Conservation (phyloP, 2,888 invertebrate species). For the Netelia inedita region DNA sequence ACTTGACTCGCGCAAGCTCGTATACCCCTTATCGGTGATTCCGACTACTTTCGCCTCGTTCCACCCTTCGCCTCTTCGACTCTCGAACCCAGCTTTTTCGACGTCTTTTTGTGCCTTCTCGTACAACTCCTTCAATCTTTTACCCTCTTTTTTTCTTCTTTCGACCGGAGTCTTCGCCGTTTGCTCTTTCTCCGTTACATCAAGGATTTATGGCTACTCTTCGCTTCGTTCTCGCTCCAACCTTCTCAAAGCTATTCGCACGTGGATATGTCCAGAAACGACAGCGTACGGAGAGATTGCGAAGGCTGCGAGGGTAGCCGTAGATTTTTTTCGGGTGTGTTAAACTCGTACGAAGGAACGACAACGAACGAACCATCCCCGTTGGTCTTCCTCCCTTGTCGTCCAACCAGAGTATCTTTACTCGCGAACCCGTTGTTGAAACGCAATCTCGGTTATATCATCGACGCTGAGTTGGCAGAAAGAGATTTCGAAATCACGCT, state of each 20-base stretch:
- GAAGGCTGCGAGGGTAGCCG: conserved; percentile 3
- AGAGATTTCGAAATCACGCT: conserved; percentile 23
- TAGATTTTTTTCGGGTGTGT: conserved; percentile 14
- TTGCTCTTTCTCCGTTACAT: conserved; percentile 33
- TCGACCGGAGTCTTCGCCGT: conserved; percentile 18
- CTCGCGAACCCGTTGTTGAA: neutral
- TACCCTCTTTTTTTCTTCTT: conserved; percentile 37
- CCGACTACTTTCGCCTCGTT: conserved; percentile 10
- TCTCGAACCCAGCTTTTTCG: conserved; percentile 17
- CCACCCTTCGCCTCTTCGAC: conserved; percentile 19
- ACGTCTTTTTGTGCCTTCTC: conserved; percentile 46
- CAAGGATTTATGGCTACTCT: conserved; percentile 63
- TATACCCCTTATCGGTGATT: conserved; percentile 50
- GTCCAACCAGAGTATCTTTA: neutral
- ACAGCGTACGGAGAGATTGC: neutral
- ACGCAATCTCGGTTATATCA: neutral
- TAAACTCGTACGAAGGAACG: conserved; percentile 9
- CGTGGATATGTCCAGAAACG: conserved; percentile 15
- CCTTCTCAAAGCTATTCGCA: conserved; percentile 44
- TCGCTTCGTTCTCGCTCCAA: conserved; percentile 29
- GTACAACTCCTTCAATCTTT: conserved; percentile 29
- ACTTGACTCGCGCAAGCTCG: conserved; percentile 67
- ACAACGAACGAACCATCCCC: neutral
- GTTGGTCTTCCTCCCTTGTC: conserved; percentile 3
- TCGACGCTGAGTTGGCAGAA: conserved; percentile 24